Base-by-base conservation (phyloP, 2,888 invertebrate species). In the Blera fallax region DNA sequence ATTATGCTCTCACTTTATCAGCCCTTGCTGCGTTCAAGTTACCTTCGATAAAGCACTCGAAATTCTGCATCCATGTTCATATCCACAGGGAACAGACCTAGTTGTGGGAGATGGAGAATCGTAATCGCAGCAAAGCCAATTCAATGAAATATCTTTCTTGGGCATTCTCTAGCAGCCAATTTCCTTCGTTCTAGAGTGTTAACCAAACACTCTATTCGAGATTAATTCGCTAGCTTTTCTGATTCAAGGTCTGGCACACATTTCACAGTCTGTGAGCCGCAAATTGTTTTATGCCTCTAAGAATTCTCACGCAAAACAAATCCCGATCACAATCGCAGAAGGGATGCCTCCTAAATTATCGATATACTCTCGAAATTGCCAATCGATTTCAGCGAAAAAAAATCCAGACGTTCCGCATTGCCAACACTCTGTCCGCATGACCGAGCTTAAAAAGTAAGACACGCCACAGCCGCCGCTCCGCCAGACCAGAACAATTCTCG, bases 401-500 rank as follows among this genome's bases (percentile, higher is more conserved):
- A 72, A 50, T 73, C n/a, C 58, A 80, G 50, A 65, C 29, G 45
- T 67, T 67, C 24, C 60, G 32, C 74, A 62, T 56, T 40, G 45
- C 27, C 64, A 79, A 11, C 21, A 45, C 16, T 37, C 37, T 37
- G 11, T 3, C 56, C 37, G 43, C 52, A 60, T 43, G 34, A 16
- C 29, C 37, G 34, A 43, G 24, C 32, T 52, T 29, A 52, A n/a
- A 14, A 50, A 52, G 43, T 8, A 50, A 32, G 16, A 58, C 6
- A 10, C 24, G 27, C 34, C 34, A 45, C 21, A 18, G 24, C 21
- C 24, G 24, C 24, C 2, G 24, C 34, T 37, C 48, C 37, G 43
- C 62, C 48, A 62, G 80, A 69, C 69, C 69, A 64, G 54, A 54
- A 62, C 34, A 69, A 32, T 69, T 64, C 45, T 54, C 70, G 48